Evolutionary conservation across 2,113 vertebrate genomes (phyloP).

Genomic region (Xiphorhynchus elegans): DNA sequence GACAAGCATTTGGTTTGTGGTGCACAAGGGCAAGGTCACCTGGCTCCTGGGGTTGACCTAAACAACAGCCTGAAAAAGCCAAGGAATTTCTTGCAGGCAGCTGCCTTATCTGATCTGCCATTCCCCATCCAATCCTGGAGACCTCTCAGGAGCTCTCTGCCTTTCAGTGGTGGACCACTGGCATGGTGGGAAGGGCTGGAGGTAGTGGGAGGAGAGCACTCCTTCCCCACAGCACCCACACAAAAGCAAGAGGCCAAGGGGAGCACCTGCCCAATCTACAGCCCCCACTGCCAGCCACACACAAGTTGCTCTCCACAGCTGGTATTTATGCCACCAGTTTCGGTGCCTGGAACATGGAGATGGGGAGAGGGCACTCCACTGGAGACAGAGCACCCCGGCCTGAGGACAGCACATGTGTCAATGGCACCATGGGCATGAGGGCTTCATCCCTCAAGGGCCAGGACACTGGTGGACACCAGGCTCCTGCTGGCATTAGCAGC

Average conservation of each 20-base stretch:
- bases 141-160: background rate
- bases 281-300: background rate
- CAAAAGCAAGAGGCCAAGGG: background rate
- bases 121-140: background rate
- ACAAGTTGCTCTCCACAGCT: rapidly evolving
- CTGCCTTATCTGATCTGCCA: background rate
- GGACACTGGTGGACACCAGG: background rate
- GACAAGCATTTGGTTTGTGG: background rate
- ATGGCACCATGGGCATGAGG: background rate
- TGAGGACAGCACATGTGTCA: rapidly evolving
- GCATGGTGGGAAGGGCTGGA: background rate
- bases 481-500: background rate
- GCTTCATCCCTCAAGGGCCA: background rate
- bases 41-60: background rate
- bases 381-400: background rate
- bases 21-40: background rate
- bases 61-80: background rate
- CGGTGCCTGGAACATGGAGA: rapidly evolving
- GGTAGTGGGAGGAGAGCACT: background rate
- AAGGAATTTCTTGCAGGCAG: background rate
- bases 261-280: background rate
- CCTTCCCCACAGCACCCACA: background rate
- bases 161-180: background rate
- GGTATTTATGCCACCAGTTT: background rate
- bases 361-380: background rate